These are phyloP conservation scores for Orchesella cincta DNA, from an alignment of 1,140 invertebrate species.

Conservation along the genomic window DNA sequence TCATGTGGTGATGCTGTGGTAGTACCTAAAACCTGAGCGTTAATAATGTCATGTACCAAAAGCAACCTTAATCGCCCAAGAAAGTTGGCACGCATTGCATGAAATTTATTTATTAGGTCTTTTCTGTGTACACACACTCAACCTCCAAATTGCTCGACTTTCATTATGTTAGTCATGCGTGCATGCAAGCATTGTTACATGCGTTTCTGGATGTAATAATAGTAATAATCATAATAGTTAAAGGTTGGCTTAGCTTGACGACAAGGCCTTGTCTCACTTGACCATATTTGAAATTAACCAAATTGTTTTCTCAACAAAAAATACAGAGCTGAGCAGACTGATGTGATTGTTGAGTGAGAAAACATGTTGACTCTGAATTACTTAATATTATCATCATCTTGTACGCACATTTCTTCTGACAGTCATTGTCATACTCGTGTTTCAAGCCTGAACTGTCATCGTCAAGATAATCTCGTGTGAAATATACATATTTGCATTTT, in stretches of 20 bases:
- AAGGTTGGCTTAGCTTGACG: background rate
- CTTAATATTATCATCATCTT: background rate
- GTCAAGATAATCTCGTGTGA: too few relatives aligned
- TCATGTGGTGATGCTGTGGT: background rate
- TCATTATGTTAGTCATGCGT: slow-evolving; percentile 6
- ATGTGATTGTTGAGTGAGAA: slow-evolving; percentile 4
- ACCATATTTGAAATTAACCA: background rate
- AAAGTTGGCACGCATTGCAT: slow-evolving; percentile 8
- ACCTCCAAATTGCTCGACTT: background rate
- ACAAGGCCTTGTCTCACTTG: background rate
- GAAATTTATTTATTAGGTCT: slow-evolving; percentile 8
- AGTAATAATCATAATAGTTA: background rate
- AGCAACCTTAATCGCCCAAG: background rate
- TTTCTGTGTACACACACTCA: background rate
- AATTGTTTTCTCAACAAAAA: slow-evolving; percentile 6
- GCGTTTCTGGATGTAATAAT: background rate
- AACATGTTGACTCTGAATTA: background rate
- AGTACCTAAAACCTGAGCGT: background rate
- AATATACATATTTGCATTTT: too few relatives aligned
- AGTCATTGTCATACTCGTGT: too few relatives aligned
- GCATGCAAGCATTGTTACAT: background rate
- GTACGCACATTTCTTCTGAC: background rate
- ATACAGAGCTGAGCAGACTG: background rate
- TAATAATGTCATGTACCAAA: background rate
- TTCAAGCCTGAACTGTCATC: too few relatives aligned